Evolutionary conservation across 92 coral and sea anemone genomes (phyloP).

Genomic region (Umimayanthus kanabou): DNA sequence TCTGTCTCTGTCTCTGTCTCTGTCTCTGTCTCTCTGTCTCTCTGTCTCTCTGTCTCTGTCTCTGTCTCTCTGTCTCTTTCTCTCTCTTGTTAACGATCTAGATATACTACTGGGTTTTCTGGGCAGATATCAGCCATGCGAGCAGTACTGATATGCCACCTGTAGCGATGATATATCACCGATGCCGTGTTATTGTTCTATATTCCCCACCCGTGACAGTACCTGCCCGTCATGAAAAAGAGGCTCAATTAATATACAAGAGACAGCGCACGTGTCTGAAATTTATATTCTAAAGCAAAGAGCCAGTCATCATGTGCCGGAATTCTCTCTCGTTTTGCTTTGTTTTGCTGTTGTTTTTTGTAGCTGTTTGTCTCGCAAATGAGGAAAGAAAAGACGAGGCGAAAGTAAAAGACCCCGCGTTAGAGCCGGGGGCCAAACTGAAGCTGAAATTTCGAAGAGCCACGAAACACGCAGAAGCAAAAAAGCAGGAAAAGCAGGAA

Average conservation of each 20-base stretch:
- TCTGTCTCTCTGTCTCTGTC: too few species aligned
- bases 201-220: constrained; percentile 32
- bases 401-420: constrained; percentile 14
- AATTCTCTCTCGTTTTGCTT: constrained; percentile 9
- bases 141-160: not conserved
- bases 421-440: constrained; percentile 53
- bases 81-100: too few species aligned
- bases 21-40: too few species aligned
- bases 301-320: constrained; percentile 30
- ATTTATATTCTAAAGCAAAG: constrained; percentile 18
- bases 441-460: constrained; percentile 43
- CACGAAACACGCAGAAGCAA: constrained; percentile 32
- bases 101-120: not conserved
- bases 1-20: too few species aligned
- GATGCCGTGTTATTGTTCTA: constrained; percentile 29
- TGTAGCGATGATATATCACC: not conserved
- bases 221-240: constrained; percentile 22
- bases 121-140: not conserved
- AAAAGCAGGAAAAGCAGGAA: constrained; percentile 30
- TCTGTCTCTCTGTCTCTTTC: too few species aligned
- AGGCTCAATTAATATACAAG: constrained; percentile 36
- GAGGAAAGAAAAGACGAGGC: constrained; percentile 26
- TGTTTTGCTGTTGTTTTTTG: constrained; percentile 43
- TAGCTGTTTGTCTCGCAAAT: constrained; percentile 52
- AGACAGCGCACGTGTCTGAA: constrained; percentile 38